Base-by-base conservation (phyloP, 2,113 vertebrate genomes). In the Osmerus mordax region DNA sequence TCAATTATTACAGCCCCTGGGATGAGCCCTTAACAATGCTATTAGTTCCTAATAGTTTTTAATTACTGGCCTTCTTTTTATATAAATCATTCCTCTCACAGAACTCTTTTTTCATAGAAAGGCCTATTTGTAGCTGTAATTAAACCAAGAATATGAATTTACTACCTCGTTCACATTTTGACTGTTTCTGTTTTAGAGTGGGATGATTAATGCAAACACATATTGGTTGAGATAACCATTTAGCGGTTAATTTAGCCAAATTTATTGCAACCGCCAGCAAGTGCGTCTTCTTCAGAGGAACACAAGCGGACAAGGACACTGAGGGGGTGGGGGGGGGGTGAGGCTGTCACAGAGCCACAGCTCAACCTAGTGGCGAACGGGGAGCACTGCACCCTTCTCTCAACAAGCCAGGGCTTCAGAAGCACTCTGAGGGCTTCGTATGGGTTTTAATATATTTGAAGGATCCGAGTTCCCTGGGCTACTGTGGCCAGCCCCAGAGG, bases 141-240 rank as follows among this genome's bases (percentile, higher is more conserved):
- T 96, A 96, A 97, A 95, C 93, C 91, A 29, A 68, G 94, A 95
- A 94, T 93, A 94, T 95, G 94, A 96, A 94, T 96, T 94, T 93
- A 94, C 94, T 91, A 91, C 90, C 70, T 93, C 89, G 91, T 93
- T 93, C 93, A 92, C 91, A 92, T 90, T 95, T 92, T 89, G 91
- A 94, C 93, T 94, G 93, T 90, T 94, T 96, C 92, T 96, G 93
- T 93, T 95, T 94, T 94, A 94, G 93, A 94, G 90, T 93, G 94
- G 93, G 90, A 94, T 98, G 96, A 99, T 98, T 96, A 96, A 98
- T 98, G 95, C 93, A 95, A 93, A 95, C 97, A 95, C 95, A 94
- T 96, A 98, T 97, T 96, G 96, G 94, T 96, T 95, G 93, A 96
- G 95, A 98, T 95, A 96, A 95, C 95, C 96, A 96, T 98, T 99